Evolutionary conservation across 2,113 vertebrate genomes (phyloP), one percentile per base, ranked within the genome.

Genomic region (Panthera tigris): DNA sequence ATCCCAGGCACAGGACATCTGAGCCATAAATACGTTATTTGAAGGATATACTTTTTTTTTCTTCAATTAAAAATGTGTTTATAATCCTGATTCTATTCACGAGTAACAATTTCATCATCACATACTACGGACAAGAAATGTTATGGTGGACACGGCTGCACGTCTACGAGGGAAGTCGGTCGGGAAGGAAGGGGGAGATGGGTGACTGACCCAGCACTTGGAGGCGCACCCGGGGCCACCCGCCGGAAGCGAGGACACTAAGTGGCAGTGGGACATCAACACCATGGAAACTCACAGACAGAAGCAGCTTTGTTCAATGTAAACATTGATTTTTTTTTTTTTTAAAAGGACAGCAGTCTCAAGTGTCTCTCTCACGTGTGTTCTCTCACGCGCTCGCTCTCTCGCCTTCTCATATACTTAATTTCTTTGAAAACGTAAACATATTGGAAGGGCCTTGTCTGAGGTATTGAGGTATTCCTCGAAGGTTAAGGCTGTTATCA

Each of bases 341-440:
- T 85, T 97, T 97, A 98, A 99, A 99, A 98, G 99, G 98, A 99
- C 98, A 98, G 99, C 98, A 99, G 99, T 99, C 98, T 98, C 94
- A 97, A 97, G 97, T 97, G 94, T 98, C 96, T 93, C 86, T 91
- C 94, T 83, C 97, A 80, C 19, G 76, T 73, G 93, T 97, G 98
- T 98, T 98, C 98, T 98, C 21, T 93, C 97, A 96, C 95, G 96
- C 96, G 87, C 98, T 98, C 94, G 96, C 98, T 98, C 98, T 91
- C 98, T 96, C 98, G 97, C 98, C 98, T 98, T 98, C 98, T 98
- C 98, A 68, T 96, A 98, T 95, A 99, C 98, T 99, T 98, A 99
- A 99, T 99, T 99, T 98, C 98, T 99, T 99, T 99, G 99, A 99
- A 99, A 99, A 99, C 99, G 99, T 99, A 99, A 99, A 99, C 99